Evolutionary conservation across 2,113 vertebrate species (phyloP).

Genomic region (Gopherus evgoodei): DNA sequence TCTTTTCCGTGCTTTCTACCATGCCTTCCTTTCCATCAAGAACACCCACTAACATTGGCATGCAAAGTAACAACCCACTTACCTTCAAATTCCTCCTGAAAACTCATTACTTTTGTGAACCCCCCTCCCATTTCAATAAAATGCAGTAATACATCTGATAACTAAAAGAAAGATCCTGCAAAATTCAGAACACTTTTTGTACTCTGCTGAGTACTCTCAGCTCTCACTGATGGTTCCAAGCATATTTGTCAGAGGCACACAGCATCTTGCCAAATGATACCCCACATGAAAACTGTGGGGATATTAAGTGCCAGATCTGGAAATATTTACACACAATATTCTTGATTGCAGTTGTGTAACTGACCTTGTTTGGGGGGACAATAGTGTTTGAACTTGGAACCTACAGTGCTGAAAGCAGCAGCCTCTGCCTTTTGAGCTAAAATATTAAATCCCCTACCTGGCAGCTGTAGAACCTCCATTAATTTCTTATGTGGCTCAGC

Average conservation of each 20-base stretch:
- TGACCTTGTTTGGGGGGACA: background rate
- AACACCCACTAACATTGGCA: background rate
- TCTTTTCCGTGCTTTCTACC: background rate
- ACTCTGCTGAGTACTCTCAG: background rate
- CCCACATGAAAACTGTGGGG: background rate
- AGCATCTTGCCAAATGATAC: background rate
- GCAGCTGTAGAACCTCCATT: no score
- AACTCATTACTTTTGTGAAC: background rate
- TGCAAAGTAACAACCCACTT: background rate
- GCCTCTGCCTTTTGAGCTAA: background rate
- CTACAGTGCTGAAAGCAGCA: background rate
- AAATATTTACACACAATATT: background rate
- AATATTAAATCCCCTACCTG: background rate
- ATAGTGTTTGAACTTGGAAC: background rate
- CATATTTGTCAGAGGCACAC: background rate
- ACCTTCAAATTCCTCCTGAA: background rate
- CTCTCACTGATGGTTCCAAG: background rate
- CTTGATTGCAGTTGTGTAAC: background rate
- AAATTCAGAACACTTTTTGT: background rate
- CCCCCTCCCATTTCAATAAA: background rate
- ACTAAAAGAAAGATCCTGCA: background rate
- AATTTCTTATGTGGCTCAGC: no score
- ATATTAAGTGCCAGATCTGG: background rate
- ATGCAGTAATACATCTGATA: background rate
- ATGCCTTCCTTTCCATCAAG: background rate